Conservation (phyloP, 1,140 invertebrate species). For the Tribolium madens region DNA sequence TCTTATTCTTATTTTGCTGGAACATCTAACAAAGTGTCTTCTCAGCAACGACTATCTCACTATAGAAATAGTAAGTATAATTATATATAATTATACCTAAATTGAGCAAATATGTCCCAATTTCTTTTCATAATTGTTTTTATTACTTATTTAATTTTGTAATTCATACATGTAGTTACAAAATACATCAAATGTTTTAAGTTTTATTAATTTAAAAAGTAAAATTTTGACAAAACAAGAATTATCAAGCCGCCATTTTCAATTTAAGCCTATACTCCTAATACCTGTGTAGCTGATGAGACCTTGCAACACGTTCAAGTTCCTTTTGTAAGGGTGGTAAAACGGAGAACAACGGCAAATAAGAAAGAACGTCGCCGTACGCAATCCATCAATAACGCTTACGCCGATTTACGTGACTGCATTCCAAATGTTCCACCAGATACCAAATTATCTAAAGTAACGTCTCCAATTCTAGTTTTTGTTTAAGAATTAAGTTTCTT, state of each 20-base stretch:
- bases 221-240: no score
- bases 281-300: conserved; percentile 51
- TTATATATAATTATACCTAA: no score
- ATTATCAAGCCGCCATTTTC: not conserved
- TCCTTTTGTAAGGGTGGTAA: conserved; percentile 74
- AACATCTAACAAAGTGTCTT: conserved; percentile 53
- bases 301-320: conserved; percentile 43
- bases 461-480: conserved; percentile 2
- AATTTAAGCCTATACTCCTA: conserved; percentile 52
- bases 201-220: no score
- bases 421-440: conserved; percentile 97
- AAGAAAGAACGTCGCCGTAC: conserved; percentile 94
- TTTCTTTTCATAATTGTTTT: no score
- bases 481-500: conserved; percentile 39
- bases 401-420: conserved; percentile 89
- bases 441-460: conserved; percentile 90
- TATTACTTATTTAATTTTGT: no score
- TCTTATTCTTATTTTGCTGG: conserved; percentile 59
- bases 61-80: conserved; percentile 59
- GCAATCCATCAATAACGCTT: conserved; percentile 95
- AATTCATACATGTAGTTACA: no score
- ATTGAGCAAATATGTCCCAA: no score
- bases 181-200: no score
- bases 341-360: conserved; percentile 86
- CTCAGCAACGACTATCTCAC: conserved; percentile 55